Base-by-base conservation (phyloP, 2,888 invertebrate genomes). In the Aphidius colemani region DNA sequence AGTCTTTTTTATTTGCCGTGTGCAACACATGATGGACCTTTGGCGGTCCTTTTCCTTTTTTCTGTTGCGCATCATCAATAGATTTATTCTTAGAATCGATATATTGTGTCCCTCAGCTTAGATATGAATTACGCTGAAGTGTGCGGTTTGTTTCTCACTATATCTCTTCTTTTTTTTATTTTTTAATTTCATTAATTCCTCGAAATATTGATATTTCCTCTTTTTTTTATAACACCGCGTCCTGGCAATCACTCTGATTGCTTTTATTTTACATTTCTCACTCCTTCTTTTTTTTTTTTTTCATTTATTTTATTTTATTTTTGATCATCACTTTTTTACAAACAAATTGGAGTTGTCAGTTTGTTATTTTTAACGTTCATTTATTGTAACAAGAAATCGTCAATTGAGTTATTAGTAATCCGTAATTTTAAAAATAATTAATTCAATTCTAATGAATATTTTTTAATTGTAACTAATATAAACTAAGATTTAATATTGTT, bases 1-100 rank as follows among this genome's bases (percentile, higher is more conserved):
- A n/a, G n/a, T 30, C 30, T 30, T 30, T 30, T 30, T 30, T 30
- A 30, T 30, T 30, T 30, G 30, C 30, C 30, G 30, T 30, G 4
- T 30, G 30, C 30, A 30, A 30, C 61, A 55, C 49, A 55, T 55
- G 45, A 63, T 58, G 58, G 58, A 63, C 44, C 58, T 53, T 63
- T 63, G 46, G 49, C 63, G 58, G 58, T 63, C 57, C 63, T 58
- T 50, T 30, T 13, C 13, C 30, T 3, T 30, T 5, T 30, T 30
- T 30, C 30, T n/a, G 63, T 63, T 40, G 51, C 58, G 58, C 57
- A 40, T 63, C 63, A 63, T 63, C 63, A 63, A 58, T 58, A 53
- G 58, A 44, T 58, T 30, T 50, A 63, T 58, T 63, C 58, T 18
- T 9, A 18, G 58, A 63, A 63, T 63, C 18, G 39, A 39, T 18